Base-by-base conservation (phyloP, 2,888 invertebrate genomes). In the Drosophila mulleri region DNA sequence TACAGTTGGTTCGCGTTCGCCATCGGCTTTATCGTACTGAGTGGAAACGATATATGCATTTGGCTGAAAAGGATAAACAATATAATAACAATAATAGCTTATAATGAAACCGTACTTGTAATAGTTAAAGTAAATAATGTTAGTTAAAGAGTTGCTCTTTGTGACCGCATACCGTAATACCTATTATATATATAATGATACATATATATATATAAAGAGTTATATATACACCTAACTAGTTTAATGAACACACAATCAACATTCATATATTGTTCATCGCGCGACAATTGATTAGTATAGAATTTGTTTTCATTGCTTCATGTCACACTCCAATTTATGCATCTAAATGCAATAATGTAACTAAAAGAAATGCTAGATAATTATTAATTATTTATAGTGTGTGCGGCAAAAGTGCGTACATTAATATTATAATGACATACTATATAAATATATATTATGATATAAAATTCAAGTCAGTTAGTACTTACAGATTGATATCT, bases 1-100 rank as follows among this genome's bases (percentile, higher is more conserved):
- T 93, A 97, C 96, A 74, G 96, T 96, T 87, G 96, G 96, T 84
- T 96, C 96, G 89, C 95, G 96, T 92, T 96, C 96, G 88, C 94
- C 95, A 81, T 96, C 96, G 78, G 95, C 96, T 90, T 93, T 95
- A 90, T 94, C 95, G 74, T 95, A 95, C 92, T 95, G 91, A 93
- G 52, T 45, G 57, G 23, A 41, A 48, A 23, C 35, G 41, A 62
- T 48, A 71, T 62, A 52, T 65, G 54, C 35, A 56, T 52, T 29
- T 37, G 23, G 53, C 48, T 35, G 50, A 41, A 54, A 54, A 41
- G 54, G 54, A 54, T 54, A 83, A 78, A 83, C 89, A 83, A 83
- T 83, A 83, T 83, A 83, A 83, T 83, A 88, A 84, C 84, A 84
- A 84, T 84, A 84, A 84, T 84, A 84, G 84, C 66, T 87, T 75